Base-by-base conservation (phyloP, 2,888 invertebrate species). In the Ganaspis brasiliensis region DNA sequence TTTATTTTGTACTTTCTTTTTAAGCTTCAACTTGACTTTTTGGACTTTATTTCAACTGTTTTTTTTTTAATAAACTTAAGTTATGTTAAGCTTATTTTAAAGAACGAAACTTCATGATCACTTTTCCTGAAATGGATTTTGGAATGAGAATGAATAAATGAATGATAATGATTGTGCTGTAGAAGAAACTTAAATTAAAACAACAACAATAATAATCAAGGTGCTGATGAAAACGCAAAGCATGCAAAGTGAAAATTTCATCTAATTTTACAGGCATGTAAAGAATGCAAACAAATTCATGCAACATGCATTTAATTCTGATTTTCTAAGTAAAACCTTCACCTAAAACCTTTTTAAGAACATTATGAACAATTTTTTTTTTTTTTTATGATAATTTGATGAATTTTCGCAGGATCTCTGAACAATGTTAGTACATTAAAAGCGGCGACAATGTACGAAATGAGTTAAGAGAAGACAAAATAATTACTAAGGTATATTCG, bases 401-500 rank as follows among this genome's bases (percentile, higher is more conserved):
- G 70, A n/a, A 52, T 55, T 55, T 67, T 74, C 67, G 67, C 63
- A 45, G 49, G 52, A 19, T 67, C 45, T 70, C 40, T 67, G 35
- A 67, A 67, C 67, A 35, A 67, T 76, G 81, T 81, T 81, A 81
- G 81, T 81, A 73, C 63, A 71, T 67, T 35, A 67, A 61, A 73
- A 67, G 75, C 73, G 74, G 52, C 45, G 73, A 71, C 74, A 71
- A 77, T 78, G 74, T 61, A 59, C 61, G 45, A 59, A 80, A 75
- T 82, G 83, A 85, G 86, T 88, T 87, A 88, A 84, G 80, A 86
- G 84, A 86, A 88, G 89, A 89, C 89, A 87, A 89, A 89, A 89
- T 89, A 88, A 89, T 89, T 82, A 90, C 87, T 88, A 89, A 89
- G 87, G 88, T 88, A 82, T 89, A 82, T 88, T 88, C 86, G 81